These are phyloP conservation scores for Tautogolabrus adspersus DNA, from an alignment of 2,113 vertebrate species.

Conservation along the genomic window DNA sequence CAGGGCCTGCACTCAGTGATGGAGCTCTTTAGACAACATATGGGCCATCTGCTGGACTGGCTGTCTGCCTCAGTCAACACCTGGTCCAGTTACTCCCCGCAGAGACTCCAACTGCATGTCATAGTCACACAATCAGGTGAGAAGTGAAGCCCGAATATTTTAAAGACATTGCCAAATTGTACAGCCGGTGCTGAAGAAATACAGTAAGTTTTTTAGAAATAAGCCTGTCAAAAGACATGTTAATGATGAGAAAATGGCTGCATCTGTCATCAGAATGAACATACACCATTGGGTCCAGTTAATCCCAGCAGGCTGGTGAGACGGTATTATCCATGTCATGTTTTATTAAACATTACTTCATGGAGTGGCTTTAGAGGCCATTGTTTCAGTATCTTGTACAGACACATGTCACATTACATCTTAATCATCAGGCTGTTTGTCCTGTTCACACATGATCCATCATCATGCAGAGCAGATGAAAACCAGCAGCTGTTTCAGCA, in stretches of 20 bases:
- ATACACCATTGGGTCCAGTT: neutral
- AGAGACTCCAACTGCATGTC: conserved; percentile 87
- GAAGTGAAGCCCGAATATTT: conserved; percentile 37
- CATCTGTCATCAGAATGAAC: conserved; percentile 12
- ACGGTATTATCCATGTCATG: neutral
- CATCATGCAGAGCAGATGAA: too few species aligned
- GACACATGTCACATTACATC: conserved; percentile 36
- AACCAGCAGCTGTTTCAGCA: too few species aligned
- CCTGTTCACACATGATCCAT: conserved; percentile 17
- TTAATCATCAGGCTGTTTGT: neutral
- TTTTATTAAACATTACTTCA: conserved; percentile 23
- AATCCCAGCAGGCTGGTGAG: neutral
- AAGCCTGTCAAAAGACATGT: neutral
- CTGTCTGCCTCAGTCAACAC: conserved; percentile 79
- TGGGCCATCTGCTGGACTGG: conserved; percentile 87
- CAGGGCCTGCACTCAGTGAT: conserved; percentile 74
- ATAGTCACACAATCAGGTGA: conserved; percentile 89
- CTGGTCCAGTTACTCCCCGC: conserved; percentile 87
- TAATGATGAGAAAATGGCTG: conserved; percentile 16
- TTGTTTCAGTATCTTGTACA: conserved; percentile 23
- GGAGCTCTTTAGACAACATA: conserved; percentile 87
- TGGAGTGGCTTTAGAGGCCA: neutral
- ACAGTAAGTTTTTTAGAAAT: conserved; percentile 4
- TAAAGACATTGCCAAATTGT: conserved; percentile 29
- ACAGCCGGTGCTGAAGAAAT: conserved; percentile 34